phyloP scores from a whole-genome alignment of 2,888 invertebrate species.

The Diaprepes abbreviatus region DNA sequence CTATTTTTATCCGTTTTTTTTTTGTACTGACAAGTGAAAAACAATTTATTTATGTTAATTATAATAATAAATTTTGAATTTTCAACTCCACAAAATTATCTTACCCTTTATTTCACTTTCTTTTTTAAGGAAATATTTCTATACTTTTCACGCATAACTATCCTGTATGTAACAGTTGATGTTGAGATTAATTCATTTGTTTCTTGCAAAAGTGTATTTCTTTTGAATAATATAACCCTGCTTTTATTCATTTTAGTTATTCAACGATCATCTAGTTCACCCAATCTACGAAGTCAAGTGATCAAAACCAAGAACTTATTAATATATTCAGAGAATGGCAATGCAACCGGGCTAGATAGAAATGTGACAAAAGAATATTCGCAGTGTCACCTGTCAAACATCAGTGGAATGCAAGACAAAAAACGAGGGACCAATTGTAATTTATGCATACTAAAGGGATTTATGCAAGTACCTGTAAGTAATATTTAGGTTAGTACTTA shows the following conservation, averaged over 20 bases:
- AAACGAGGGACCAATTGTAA: constrained; percentile 17
- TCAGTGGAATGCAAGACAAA: constrained; percentile 23
- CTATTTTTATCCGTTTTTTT: too few relatives aligned
- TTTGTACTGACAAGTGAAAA: too few relatives aligned
- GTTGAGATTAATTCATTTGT: too few relatives aligned
- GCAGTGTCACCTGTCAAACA: constrained; percentile 30
- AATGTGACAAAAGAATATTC: constrained; percentile 56
- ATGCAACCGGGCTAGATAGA: constrained; percentile 52
- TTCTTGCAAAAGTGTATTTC: too few relatives aligned
- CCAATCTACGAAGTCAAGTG: constrained; percentile 51
- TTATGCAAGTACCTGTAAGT: constrained; percentile 58
- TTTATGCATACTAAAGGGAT: constrained; percentile 63
- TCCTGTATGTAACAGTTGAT: too few relatives aligned
- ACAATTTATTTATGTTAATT: too few relatives aligned
- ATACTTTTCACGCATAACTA: too few relatives aligned
- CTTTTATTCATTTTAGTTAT: constrained; percentile 54
- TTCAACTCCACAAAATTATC: too few relatives aligned
- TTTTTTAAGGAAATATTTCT: too few relatives aligned
- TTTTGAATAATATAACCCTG: too few relatives aligned
- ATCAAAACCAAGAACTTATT: constrained; percentile 47
- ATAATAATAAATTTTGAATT: too few relatives aligned
- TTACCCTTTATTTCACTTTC: too few relatives aligned
- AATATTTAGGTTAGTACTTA: constrained; percentile 22
- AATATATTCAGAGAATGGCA: constrained; percentile 59
- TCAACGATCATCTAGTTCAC: constrained; percentile 55